Conservation (phyloP, 2,797 vertebrate species). For the Pampus argenteus region DNA sequence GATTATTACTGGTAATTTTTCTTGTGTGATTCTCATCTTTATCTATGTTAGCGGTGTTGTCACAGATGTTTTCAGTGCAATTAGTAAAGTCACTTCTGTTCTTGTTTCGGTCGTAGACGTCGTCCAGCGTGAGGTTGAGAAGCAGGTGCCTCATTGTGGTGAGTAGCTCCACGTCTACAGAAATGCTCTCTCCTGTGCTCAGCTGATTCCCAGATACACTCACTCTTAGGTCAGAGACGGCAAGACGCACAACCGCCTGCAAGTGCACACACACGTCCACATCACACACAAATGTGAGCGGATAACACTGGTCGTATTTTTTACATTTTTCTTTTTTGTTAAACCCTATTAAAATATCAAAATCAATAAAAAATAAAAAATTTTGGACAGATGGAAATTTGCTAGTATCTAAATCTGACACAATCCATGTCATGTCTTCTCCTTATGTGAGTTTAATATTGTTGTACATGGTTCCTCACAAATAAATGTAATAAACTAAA, state of each 20-base stretch:
- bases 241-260: constrained; percentile 50
- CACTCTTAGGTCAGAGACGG: constrained; percentile 43
- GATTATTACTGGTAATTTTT: not conserved
- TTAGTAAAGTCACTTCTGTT: not conserved
- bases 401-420: too few relatives aligned
- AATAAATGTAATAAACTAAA: not conserved
- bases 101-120: not conserved
- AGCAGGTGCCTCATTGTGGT: constrained; percentile 52
- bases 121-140: constrained; percentile 32
- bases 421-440: too few relatives aligned
- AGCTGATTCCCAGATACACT: constrained; percentile 29
- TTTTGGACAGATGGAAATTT: too few relatives aligned
- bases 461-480: not conserved
- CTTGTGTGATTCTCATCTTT: not conserved
- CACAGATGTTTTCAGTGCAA: not conserved
- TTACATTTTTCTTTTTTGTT: not conserved
- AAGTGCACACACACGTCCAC: constrained; percentile 17
- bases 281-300: not conserved
- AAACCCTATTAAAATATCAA: not conserved
- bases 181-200: constrained; percentile 30
- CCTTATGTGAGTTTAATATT: not conserved
- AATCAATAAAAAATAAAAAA: too few relatives aligned
- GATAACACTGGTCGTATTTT: not conserved
- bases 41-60: not conserved
- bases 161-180: constrained; percentile 47